Base-by-base conservation (phyloP, 2,113 vertebrate species). In the Zingel zingel region DNA sequence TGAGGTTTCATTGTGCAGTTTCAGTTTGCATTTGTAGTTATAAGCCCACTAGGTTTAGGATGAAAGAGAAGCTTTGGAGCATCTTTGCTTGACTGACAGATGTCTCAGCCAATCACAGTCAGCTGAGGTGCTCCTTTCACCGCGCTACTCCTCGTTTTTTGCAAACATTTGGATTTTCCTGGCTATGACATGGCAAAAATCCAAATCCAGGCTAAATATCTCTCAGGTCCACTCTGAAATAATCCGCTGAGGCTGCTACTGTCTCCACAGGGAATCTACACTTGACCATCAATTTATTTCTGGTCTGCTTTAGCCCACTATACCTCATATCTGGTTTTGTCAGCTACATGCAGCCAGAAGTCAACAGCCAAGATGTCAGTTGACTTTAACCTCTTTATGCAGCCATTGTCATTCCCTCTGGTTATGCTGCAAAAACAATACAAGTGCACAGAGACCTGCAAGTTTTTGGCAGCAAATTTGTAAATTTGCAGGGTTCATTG, bases 401-500 rank as follows among this genome's bases (percentile, higher is more conserved):
- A 70, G 59, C 73, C 62, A 8, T 43, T 36, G 77, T 58, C 67
- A 43, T 79, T 84, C 63, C 88, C 86, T 72, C 62, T n/a, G 70
- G 86, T 78, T 53, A 66, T 59, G 47, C 85, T 82, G 85, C 77
- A 79, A 84, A 88, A 89, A 86, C 33, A 85, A 84, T 83, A 56
- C 64, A 74, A 63, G 27, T 25, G 21, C 66, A 61, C 58, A 33
- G 45, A 72, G 56, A 68, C 57, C 71, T 45, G 21, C 39, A 70
- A 81, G 59, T 82, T 79, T 71, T 81, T 80, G 81, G 21, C 18
- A 19, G 73, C 53, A 80, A 79, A 86, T 82, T 72, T 83, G 71
- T 75, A 73, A 76, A 85, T 89, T 86, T 89, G 62, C 70, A 84
- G 74, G 84, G 56, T 76, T 84, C 81, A 73, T 77, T 88, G 80